Base-by-base conservation (phyloP, 2,113 vertebrate genomes). In the Regulus satrapa region DNA sequence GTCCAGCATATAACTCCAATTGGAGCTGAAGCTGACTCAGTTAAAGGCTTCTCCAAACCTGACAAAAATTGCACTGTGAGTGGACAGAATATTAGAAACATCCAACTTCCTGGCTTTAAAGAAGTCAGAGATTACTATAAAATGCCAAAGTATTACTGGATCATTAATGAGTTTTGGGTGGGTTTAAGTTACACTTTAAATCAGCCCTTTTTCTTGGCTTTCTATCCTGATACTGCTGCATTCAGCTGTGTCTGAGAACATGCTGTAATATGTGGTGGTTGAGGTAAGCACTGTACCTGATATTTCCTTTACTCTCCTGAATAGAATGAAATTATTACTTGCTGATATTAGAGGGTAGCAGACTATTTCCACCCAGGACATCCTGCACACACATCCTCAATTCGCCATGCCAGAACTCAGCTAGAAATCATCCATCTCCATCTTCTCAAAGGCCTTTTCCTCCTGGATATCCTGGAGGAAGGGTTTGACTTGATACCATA, bases 241-340 rank as follows among this genome's bases (percentile, higher is more conserved):
- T 73, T 71, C 24, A 74, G 8, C 34, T 24, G n/a, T 68, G 18
- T 18, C 61, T 54, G 54, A 94, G 40, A 85, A 68, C 3, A 8
- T 54, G 29, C 34, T 79, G 9, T 28, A 48, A 66, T 10, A 43
- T 1, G 0, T 20, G 36, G 28, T 56, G 6, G 15, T 28, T 34
- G 9, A 14, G 25, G 11, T 59, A 38, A 76, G 45, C 31, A 36
- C 24, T 38, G 13, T 28, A 14, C 16, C 38, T 45, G 14, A 24
- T 5, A 23, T 13, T 69, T 14, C 38, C 14, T 51, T 93, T n/a
- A 43, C 10, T 69, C 10, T 61, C 54, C n/a, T 25, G 5, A 41
- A 24, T 0, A 68, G n/a, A 6, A 61, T 45, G 36, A n/a, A 69
- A 63, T 9, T 0, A 21, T 79, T 68, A 28, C 18, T 51, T 2